Conservation (phyloP, 2,113 vertebrate genomes). For the Myotis davidii region DNA sequence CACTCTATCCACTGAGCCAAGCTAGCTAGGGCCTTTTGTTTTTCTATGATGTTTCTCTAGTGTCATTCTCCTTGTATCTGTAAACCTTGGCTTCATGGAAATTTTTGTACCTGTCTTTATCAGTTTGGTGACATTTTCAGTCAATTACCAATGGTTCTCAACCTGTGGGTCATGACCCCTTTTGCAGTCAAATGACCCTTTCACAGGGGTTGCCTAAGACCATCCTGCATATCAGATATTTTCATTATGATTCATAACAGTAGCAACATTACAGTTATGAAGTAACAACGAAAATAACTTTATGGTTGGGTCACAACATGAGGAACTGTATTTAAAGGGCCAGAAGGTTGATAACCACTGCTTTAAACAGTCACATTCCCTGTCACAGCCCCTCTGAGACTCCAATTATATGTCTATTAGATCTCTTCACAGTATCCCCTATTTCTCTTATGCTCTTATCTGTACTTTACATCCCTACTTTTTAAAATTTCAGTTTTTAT, state of each 20-base stretch:
- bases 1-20: too few species aligned
- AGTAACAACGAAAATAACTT: too few species aligned
- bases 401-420: not conserved
- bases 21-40: not conserved
- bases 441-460: not conserved
- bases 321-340: too few species aligned
- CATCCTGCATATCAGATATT: too few species aligned
- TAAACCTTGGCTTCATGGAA: not conserved
- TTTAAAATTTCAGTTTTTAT: not conserved
- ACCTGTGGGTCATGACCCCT: too few species aligned
- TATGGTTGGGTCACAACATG: too few species aligned
- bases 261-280: too few species aligned
- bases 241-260: too few species aligned
- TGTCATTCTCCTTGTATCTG: not conserved
- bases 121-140: not conserved
- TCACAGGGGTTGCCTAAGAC: too few species aligned
- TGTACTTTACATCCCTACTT: not conserved
- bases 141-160: not conserved
- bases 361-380: not conserved
- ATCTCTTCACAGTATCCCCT: not conserved
- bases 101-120: not conserved
- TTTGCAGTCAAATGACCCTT: too few species aligned
- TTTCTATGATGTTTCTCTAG: not conserved
- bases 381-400: not conserved
- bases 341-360: not conserved